A percentile compares a stretch with the other conserved stretches of the same genome.
phyloP scores from a whole-genome alignment of 2,888 invertebrate species.

The Drosophila ezoana region DNA sequence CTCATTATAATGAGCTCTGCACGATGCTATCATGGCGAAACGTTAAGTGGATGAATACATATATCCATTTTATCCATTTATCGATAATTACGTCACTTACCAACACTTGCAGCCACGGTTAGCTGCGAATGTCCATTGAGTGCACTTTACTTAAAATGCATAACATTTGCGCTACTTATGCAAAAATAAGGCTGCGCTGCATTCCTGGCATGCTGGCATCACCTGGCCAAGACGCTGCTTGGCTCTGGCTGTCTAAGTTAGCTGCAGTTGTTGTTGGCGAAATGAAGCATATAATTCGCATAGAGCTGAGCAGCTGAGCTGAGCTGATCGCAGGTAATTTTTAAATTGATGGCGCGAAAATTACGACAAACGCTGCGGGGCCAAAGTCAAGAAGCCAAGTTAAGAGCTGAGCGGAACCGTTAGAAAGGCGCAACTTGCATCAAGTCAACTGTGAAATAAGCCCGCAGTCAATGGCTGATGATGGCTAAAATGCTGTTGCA shows the following conservation, averaged over 20 bases:
- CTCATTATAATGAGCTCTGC: constrained; percentile 10
- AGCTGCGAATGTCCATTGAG: constrained; percentile 39
- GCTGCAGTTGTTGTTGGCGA: constrained; percentile 53
- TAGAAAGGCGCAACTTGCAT: constrained; percentile 54
- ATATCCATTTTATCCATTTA: constrained; percentile 43
- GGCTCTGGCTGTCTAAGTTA: constrained; percentile 11
- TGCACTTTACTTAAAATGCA: constrained; percentile 64
- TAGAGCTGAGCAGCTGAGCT: constrained; percentile 24
- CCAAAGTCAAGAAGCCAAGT: constrained; percentile 59
- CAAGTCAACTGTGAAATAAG: constrained; percentile 78
- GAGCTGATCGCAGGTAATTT: constrained; percentile 67
- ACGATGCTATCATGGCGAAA: constrained; percentile 22
- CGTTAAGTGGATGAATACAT: constrained; percentile 45
- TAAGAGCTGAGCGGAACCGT: constrained; percentile 59
- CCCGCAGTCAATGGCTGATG: constrained; percentile 43
- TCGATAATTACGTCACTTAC: constrained; percentile 63
- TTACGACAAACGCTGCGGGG: constrained; percentile 75
- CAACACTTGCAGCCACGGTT: constrained; percentile 40
- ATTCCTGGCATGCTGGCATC: constrained; percentile 21
- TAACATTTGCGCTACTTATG: constrained; percentile 73
- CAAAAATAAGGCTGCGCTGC: constrained; percentile 41
- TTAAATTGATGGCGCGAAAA: constrained; percentile 82
- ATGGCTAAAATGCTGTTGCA: constrained; percentile 57
- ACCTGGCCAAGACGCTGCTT: background rate
- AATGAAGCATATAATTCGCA: constrained; percentile 78